Conservation (phyloP, 2,888 invertebrate genomes). For the Desoria tigrina region DNA sequence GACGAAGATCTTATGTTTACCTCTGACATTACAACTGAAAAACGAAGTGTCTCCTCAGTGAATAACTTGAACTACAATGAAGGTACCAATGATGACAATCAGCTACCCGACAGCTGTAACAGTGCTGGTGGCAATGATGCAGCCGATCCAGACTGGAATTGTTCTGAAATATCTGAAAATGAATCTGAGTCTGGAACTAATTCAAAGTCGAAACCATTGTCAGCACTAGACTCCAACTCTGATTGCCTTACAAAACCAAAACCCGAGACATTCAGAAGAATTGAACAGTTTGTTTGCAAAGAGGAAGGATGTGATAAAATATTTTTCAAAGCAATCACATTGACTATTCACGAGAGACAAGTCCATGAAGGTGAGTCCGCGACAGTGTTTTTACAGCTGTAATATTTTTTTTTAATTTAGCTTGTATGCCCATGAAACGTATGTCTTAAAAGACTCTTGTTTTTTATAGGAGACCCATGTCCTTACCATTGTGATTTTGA, state of each 20-base stretch:
- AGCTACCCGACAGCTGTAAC: no score
- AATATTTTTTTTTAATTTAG: background rate
- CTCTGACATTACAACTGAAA: no score
- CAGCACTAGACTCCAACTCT: background rate
- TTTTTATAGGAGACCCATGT: conserved; percentile 8
- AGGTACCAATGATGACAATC: background rate
- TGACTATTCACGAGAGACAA: background rate
- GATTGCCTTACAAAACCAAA: no score
- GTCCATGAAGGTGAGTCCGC: background rate
- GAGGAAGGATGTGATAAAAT: no score
- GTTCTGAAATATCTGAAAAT: background rate
- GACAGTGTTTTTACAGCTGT: background rate
- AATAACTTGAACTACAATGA: background rate
- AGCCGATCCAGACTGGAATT: background rate
- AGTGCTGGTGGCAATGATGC: background rate
- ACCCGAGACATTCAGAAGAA: no score
- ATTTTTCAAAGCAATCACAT: no score
- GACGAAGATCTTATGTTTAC: no score
- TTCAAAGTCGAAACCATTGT: background rate
- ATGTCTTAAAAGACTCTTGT: no score
- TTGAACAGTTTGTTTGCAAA: no score
- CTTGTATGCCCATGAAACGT: background rate
- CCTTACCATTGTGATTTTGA: conserved; percentile 23
- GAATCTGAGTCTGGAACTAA: no score
- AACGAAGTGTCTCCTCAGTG: background rate